Conservation (phyloP, 2,113 vertebrate species). For the zebrafish (Danio rerio) region GRCz12tu NC_133177.1:37277501-37278000, state of each 20-base stretch:
- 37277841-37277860: too few species aligned
- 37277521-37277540: slow-evolving; percentile 30
- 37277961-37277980: too few species aligned
- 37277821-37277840: too few species aligned
- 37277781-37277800: slow-evolving; percentile 5
- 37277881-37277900: too few species aligned
- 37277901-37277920: too few species aligned
- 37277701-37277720: slow-evolving; percentile 33
- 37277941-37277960: too few species aligned
- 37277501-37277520: slow-evolving; percentile 38
- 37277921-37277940: too few species aligned
- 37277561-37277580: slow-evolving; percentile 57
- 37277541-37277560: slow-evolving; percentile 63
- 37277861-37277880: too few species aligned
- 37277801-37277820: neutral
- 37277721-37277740: slow-evolving; percentile 1
- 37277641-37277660: slow-evolving; percentile 45
- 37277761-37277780: neutral
- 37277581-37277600: slow-evolving; percentile 65
- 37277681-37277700: slow-evolving; percentile 44
- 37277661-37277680: slow-evolving; percentile 59
- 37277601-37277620: slow-evolving; percentile 61
- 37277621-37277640: slow-evolving; percentile 63
- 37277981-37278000: too few species aligned
- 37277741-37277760: slow-evolving; percentile 13